Evolutionary conservation across 2,113 vertebrate species (phyloP), one percentile per base, ranked within the genome.

Genomic region (Kobus ellipsiprymnus): DNA sequence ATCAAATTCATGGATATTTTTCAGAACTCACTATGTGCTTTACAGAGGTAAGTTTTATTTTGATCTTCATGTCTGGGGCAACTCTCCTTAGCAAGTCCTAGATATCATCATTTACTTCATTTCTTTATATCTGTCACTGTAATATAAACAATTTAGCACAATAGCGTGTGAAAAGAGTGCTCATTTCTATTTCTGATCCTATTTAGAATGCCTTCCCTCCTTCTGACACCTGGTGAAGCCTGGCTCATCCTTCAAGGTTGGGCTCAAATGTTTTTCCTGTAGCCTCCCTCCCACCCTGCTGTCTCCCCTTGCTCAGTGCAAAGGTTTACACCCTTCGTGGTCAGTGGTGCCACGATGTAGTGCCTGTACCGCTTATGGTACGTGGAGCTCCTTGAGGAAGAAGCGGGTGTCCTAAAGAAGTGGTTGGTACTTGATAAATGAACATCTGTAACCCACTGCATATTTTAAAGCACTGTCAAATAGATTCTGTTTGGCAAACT

Each of bases 21-120:
- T 80, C 62, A 90, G 52, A 71, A 15, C 30, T 96, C 54, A 40
- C 44, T 80, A 1, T 77, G n/a, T 3, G 3, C 82, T 78, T 92
- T 85, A 23, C 25, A 80, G 17, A 83, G 55, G 48, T 94, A 64
- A 17, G 13, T 96, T 97, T 94, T 80, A 80, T 94, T 96, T 89
- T 80, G n/a, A 94, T 92, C 36, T 95, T 7, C 30, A 96, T 30
- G 1, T 87, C 15, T 62, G 5, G 78, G 67, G 33, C 15, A 92
- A 15, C 55, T 94, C 48, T 78, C 59, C 33, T 5, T 87, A 50
- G 77, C 33, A 82, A 81, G 17, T 46, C 29, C 14, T 64, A 52
- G 27, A 23, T 93, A 2, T 13, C 4, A 10, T 71, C n/a, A 36
- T 87, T 80, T 17, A 46, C 46, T 90, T 84, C 25, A 57, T 86